Conservation (phyloP, 2,888 invertebrate genomes). For the Leptinotarsa haldemani region DNA sequence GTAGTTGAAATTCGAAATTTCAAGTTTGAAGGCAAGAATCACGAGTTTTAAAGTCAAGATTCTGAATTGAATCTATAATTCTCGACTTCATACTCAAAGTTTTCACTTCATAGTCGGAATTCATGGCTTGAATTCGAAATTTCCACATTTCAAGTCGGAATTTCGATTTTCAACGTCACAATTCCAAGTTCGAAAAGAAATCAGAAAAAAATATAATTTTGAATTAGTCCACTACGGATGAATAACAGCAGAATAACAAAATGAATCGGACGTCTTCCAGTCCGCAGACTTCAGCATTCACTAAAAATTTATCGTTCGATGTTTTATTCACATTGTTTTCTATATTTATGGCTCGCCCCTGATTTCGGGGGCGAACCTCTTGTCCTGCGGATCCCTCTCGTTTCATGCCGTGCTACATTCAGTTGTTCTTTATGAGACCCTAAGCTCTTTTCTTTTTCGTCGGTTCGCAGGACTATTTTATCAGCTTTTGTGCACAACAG, state of each 20-base stretch:
- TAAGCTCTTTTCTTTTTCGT: slow-evolving; percentile 35
- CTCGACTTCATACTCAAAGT: too few species aligned
- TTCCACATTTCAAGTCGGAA: too few species aligned
- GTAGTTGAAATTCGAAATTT: too few species aligned
- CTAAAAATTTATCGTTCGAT: slow-evolving; percentile 3
- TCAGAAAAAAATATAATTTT: too few species aligned
- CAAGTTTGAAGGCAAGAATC: too few species aligned
- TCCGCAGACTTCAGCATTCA: background rate
- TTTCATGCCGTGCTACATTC: slow-evolving; percentile 30
- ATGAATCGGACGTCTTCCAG: background rate
- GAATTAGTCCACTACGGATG: too few species aligned
- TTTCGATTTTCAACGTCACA: too few species aligned
- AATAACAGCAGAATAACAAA: background rate
- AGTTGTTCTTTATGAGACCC: slow-evolving; percentile 38
- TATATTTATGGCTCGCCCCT: slow-evolving; percentile 24
- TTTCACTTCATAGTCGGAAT: too few species aligned
- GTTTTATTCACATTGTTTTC: slow-evolving; percentile 15
- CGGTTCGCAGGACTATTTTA: slow-evolving; percentile 34
- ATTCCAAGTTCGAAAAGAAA: too few species aligned
- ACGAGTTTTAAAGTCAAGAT: too few species aligned
- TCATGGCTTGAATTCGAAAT: too few species aligned
- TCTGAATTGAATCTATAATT: too few species aligned
- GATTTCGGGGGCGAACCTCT: slow-evolving; percentile 18
- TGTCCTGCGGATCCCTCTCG: slow-evolving; percentile 26
- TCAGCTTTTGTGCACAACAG: slow-evolving; percentile 37